Evolutionary conservation across 1,140 invertebrate genomes (phyloP).

Genomic region (Drosophila willistoni): DNA sequence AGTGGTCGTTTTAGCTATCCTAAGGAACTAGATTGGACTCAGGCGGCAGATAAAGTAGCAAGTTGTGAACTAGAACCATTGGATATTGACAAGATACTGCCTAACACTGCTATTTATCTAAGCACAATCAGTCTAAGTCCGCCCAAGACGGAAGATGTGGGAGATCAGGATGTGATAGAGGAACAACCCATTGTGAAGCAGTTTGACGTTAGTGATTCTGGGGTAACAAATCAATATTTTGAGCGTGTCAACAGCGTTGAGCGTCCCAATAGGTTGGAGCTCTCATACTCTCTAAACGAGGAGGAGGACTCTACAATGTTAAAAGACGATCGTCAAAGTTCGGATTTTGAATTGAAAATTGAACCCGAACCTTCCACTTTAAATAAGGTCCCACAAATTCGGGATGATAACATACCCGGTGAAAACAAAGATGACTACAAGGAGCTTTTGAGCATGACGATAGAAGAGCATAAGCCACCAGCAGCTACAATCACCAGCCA

Average conservation of each 20-base stretch:
- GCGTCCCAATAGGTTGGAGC: slow-evolving; percentile 67
- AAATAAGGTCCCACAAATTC: slow-evolving; percentile 41
- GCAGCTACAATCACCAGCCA: slow-evolving; percentile 18
- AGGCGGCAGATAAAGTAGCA: slow-evolving; percentile 43
- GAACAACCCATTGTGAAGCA: neutral
- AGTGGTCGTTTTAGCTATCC: slow-evolving; percentile 51
- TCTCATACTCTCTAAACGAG: slow-evolving; percentile 72
- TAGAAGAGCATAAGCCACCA: slow-evolving; percentile 35
- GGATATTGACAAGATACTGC: slow-evolving; percentile 35
- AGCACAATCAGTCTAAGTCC: slow-evolving; percentile 56
- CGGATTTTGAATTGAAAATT: slow-evolving; percentile 5
- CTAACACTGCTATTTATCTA: slow-evolving; percentile 59
- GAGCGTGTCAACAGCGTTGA: slow-evolving; percentile 79
- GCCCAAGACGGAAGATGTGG: slow-evolving; percentile 34
- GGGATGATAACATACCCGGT: slow-evolving; percentile 69
- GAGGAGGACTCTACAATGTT: slow-evolving; percentile 41
- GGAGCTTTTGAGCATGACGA: slow-evolving; percentile 69
- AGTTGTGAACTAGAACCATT: slow-evolving; percentile 42
- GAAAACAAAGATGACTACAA: slow-evolving; percentile 74
- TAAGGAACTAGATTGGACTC: slow-evolving; percentile 39
- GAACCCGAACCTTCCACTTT: neutral
- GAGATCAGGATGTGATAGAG: neutral
- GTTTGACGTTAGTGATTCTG: slow-evolving; percentile 69
- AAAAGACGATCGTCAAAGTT: neutral
- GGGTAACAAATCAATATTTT: slow-evolving; percentile 82